Conservation (phyloP, 2,113 vertebrate species). For the Lathamus discolor region DNA sequence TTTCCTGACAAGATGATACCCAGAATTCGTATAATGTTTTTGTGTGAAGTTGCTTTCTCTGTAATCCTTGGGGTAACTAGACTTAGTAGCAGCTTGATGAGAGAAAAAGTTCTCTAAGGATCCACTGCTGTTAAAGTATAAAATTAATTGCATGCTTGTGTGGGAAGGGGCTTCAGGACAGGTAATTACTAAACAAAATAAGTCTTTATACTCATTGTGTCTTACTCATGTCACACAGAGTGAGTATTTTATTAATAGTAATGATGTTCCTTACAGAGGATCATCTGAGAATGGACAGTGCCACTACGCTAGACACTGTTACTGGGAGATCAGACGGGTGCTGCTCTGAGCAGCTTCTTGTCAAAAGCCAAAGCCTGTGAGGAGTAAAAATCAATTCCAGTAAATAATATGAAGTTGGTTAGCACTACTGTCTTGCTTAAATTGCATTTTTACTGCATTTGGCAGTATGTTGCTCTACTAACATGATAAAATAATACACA, state of each 20-base stretch:
- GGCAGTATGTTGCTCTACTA: neutral
- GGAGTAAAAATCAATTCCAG: neutral
- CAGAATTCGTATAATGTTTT: neutral
- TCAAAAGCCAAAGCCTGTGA: neutral
- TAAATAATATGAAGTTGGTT: neutral
- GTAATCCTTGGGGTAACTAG: neutral
- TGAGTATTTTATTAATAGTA: neutral
- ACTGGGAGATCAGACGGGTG: neutral
- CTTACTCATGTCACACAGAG: neutral
- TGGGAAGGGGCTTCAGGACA: neutral
- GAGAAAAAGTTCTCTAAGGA: neutral
- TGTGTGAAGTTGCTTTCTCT: neutral
- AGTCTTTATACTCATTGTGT: neutral
- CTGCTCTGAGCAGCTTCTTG: neutral
- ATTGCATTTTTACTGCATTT: neutral
- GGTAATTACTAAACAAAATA: neutral
- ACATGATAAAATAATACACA: neutral
- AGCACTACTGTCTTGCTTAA: neutral
- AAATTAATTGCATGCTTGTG: neutral
- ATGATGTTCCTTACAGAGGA: neutral
- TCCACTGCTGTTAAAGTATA: neutral
- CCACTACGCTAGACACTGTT: neutral
- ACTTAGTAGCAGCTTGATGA: neutral
- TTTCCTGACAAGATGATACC: neutral
- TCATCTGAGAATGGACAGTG: neutral